Conservation (phyloP, 2,888 invertebrate genomes). For the Deladenus siricidicola region DNA sequence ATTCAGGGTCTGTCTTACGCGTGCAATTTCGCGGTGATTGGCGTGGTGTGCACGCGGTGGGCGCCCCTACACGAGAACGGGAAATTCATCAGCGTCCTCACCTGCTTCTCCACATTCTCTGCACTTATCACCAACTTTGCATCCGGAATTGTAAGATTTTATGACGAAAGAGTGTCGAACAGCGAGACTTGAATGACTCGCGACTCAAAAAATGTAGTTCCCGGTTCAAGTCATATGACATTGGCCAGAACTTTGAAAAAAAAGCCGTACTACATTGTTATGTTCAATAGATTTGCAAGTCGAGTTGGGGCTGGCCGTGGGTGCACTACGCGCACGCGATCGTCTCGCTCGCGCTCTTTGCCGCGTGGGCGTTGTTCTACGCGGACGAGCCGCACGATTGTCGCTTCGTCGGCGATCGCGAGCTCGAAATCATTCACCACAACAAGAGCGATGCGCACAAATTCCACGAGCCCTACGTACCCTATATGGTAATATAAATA, state of each 20-base stretch:
- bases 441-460: constrained; percentile 44
- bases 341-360: constrained; percentile 14
- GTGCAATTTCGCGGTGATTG: constrained; percentile 32
- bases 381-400: constrained; percentile 20
- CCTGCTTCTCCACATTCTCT: constrained; percentile 43
- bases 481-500: constrained; percentile 31
- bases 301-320: constrained; percentile 41
- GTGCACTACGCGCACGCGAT: constrained; percentile 40
- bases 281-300: constrained; percentile 22
- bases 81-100: constrained; percentile 42
- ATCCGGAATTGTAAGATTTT: constrained; percentile 31
- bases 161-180: not conserved
- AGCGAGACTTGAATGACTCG: too few relatives aligned
- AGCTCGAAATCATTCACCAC: constrained; percentile 38
- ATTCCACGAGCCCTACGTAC: constrained; percentile 40
- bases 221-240: not conserved
- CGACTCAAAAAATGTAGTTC: too few relatives aligned
- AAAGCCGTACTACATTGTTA: not conserved
- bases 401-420: constrained; percentile 17
- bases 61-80: constrained; percentile 42
- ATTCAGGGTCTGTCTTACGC: constrained; percentile 28
- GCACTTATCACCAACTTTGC: constrained; percentile 40
- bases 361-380: constrained; percentile 18
- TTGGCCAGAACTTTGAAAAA: not conserved
- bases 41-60: constrained; percentile 35